A percentile compares a stretch with the other conserved stretches of the same genome.
phyloP scores from a whole-genome alignment of 2,113 vertebrate species.

The Oryzias melastigma region DNA sequence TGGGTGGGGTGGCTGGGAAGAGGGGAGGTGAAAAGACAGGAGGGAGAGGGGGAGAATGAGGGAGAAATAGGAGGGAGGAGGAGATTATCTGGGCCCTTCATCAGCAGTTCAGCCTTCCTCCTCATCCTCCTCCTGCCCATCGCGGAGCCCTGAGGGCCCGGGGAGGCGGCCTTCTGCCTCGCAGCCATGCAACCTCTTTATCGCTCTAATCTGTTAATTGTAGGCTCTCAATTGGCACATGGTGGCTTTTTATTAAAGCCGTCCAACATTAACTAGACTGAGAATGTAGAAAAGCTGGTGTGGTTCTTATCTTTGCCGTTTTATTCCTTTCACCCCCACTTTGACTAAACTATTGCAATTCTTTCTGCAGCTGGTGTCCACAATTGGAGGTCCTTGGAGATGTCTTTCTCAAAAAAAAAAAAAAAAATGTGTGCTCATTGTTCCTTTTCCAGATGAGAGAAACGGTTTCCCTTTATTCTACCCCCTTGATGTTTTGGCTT shows the following conservation, averaged over 20 bases:
- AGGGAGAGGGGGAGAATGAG: conserved; percentile 26
- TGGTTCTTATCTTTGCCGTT: conserved; percentile 58
- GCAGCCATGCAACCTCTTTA: conserved; percentile 83
- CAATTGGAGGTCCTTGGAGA: background rate
- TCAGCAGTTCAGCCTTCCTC: conserved; percentile 68
- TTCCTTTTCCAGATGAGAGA: background rate
- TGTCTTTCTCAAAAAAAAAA: background rate
- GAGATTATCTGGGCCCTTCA: conserved; percentile 84
- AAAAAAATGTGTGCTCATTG: background rate
- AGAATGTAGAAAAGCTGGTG: conserved; percentile 80
- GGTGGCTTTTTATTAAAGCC: conserved; percentile 86
- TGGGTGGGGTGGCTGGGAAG: conserved; percentile 58
- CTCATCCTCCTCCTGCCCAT: conserved; percentile 53
- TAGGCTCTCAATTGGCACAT: conserved; percentile 85
- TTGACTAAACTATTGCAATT: conserved; percentile 9
- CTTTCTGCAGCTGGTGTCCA: background rate
- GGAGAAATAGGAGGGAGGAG: conserved; percentile 51
- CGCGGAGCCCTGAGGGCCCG: conserved; percentile 72
- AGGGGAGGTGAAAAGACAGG: conserved; percentile 37
- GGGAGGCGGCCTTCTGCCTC: conserved; percentile 75
- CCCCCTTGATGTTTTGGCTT: conserved; percentile 47
- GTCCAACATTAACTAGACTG: conserved; percentile 80
- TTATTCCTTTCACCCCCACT: conserved; percentile 17
- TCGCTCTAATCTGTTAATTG: conserved; percentile 94
- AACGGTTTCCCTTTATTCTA: conserved; percentile 18